Percentiles rank a stretch among this genome's conserved stretches.
Evolutionary conservation across 2,113 vertebrate genomes (phyloP).

Genomic region (Delphinus delphis): DNA sequence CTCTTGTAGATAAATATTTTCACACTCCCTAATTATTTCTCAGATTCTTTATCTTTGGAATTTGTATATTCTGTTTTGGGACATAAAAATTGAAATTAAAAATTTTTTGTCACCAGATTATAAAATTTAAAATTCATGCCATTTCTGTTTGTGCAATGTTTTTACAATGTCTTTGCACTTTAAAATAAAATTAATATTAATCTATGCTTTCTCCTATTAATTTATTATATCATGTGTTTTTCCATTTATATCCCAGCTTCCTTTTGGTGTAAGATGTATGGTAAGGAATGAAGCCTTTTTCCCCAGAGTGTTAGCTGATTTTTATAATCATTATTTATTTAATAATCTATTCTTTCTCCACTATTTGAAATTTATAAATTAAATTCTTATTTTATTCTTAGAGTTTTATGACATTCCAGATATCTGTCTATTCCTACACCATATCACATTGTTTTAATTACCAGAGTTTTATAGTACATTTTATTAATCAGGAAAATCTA

Average conservation of each 20-base stretch:
- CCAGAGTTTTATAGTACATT: constrained; percentile 22
- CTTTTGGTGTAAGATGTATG: background rate
- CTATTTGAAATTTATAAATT: constrained; percentile 25
- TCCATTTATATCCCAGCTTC: background rate
- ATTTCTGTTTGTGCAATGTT: background rate
- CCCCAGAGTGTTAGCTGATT: background rate
- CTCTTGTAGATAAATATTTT: constrained; percentile 6
- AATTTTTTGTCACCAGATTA: background rate
- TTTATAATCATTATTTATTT: constrained; percentile 17
- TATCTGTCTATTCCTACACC: background rate
- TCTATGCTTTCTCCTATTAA: background rate
- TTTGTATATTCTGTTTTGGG: background rate
- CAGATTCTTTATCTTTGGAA: background rate
- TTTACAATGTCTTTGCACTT: background rate
- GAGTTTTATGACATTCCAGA: background rate
- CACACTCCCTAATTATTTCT: background rate
- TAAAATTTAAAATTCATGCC: background rate
- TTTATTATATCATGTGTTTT: background rate
- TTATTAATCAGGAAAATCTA: constrained; percentile 2
- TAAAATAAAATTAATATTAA: constrained; percentile 26
- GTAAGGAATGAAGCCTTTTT: background rate
- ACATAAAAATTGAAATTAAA: background rate
- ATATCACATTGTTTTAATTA: constrained; percentile 42
- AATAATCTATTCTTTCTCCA: constrained; percentile 11
- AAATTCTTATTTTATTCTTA: constrained; percentile 29